phyloP scores from a whole-genome alignment of 2,888 invertebrate species.

The Formica aserva region DNA sequence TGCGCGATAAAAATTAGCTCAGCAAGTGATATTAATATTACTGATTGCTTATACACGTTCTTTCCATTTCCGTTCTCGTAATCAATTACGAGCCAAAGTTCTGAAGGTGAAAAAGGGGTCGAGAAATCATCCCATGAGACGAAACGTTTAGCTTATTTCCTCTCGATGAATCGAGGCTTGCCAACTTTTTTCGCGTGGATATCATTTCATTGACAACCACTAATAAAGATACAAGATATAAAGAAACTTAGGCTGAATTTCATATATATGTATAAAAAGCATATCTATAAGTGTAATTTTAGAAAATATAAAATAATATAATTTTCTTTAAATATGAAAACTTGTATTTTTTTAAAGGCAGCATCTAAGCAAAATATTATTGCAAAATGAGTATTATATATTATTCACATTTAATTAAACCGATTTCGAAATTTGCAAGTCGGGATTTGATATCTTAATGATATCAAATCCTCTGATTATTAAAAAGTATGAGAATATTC shows the following conservation, averaged over 20 bases:
- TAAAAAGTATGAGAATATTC: not conserved
- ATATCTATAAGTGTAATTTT: not conserved
- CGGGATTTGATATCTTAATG: not conserved
- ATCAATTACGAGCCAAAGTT: not conserved
- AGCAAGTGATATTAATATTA: slow-evolving; percentile 8
- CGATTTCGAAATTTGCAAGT: not conserved
- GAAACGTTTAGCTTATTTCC: not conserved
- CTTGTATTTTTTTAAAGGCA: not conserved
- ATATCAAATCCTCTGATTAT: not conserved
- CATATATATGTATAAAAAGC: too few relatives aligned
- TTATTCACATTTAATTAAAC: not conserved
- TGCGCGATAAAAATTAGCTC: not conserved
- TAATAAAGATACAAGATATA: not conserved
- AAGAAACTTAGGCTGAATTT: not conserved
- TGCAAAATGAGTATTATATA: not conserved
- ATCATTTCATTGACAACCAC: slow-evolving; percentile 4
- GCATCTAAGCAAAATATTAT: not conserved
- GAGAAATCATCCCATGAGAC: not conserved
- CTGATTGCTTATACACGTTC: not conserved
- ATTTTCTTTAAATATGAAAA: not conserved
- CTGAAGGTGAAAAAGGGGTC: slow-evolving; percentile 33
- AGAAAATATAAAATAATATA: not conserved
- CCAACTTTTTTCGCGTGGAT: slow-evolving; percentile 55
- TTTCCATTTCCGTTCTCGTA: not conserved
- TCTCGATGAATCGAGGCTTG: slow-evolving; percentile 48